A percentile compares a stretch with the other conserved stretches of the same genome.
phyloP scores from a whole-genome alignment of 2,113 vertebrate genomes.

The Nycticorax nycticorax region DNA sequence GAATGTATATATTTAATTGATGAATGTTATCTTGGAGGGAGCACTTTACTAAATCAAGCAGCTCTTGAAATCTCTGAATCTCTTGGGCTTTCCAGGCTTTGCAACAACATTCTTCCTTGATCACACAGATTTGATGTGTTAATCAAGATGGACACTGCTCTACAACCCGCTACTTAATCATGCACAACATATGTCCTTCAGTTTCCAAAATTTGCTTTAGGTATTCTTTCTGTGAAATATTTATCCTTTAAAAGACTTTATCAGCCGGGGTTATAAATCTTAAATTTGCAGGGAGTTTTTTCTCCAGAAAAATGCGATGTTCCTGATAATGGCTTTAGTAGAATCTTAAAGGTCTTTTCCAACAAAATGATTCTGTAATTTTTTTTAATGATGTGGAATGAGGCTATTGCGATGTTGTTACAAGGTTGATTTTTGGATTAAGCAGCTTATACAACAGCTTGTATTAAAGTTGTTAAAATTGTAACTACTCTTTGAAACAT shows the following conservation, averaged over 20 bases:
- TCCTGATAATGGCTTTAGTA: background rate
- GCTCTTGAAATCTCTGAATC: background rate
- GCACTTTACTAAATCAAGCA: background rate
- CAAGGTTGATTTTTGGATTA: background rate
- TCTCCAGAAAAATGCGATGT: background rate
- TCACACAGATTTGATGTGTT: background rate
- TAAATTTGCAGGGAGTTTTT: background rate
- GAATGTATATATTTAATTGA: background rate
- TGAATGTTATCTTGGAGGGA: background rate
- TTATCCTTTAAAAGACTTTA: background rate
- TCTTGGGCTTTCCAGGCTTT: background rate
- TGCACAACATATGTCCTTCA: background rate
- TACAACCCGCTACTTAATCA: background rate
- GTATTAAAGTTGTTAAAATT: background rate
- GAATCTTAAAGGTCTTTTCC: background rate
- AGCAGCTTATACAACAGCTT: background rate
- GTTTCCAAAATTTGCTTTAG: background rate
- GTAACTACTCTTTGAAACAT: background rate
- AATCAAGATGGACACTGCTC: background rate
- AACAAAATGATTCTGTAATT: background rate
- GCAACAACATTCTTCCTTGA: background rate
- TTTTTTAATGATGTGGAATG: background rate
- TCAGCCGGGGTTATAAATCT: background rate
- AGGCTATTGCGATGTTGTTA: background rate
- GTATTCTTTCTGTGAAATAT: background rate